Evolutionary conservation across 1,140 invertebrate species (phyloP).

Genomic region (Batillaria attramentaria): DNA sequence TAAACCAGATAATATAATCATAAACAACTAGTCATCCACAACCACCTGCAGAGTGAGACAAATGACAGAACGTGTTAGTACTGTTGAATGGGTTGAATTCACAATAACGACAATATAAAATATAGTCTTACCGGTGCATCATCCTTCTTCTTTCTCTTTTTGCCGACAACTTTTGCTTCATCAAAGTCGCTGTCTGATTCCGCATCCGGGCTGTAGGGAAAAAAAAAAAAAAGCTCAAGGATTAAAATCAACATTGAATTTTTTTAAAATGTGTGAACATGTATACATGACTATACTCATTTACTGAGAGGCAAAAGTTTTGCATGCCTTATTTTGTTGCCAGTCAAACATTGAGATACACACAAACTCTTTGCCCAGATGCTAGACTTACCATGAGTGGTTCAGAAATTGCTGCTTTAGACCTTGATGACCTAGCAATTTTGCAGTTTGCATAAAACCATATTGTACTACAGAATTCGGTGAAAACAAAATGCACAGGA

Average conservation of each 20-base stretch:
- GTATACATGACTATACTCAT: neutral
- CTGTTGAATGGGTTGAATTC: neutral
- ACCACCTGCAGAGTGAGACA: too few relatives aligned
- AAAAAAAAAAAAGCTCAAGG: constrained; percentile 1
- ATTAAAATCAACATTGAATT: neutral
- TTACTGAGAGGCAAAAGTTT: neutral
- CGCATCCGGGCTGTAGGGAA: constrained; percentile 52
- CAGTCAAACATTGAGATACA: neutral
- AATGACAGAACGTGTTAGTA: too few relatives aligned
- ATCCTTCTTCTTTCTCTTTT: constrained; percentile 48
- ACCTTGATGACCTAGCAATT: too few relatives aligned
- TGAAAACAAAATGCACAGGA: too few relatives aligned
- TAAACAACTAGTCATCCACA: too few relatives aligned
- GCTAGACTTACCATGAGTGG: too few relatives aligned
- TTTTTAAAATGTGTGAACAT: too few relatives aligned
- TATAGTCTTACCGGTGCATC: constrained; percentile 46
- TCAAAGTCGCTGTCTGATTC: constrained; percentile 64
- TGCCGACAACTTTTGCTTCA: constrained; percentile 47
- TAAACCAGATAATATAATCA: too few relatives aligned
- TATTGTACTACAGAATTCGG: too few relatives aligned
- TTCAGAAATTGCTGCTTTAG: too few relatives aligned
- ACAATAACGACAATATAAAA: neutral
- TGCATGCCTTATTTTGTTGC: neutral
- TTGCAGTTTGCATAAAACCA: too few relatives aligned
- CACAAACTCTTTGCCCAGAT: neutral